These are phyloP conservation scores for Prunella strophiata DNA, from an alignment of 2,797 vertebrate genomes.

Conservation along the genomic window DNA sequence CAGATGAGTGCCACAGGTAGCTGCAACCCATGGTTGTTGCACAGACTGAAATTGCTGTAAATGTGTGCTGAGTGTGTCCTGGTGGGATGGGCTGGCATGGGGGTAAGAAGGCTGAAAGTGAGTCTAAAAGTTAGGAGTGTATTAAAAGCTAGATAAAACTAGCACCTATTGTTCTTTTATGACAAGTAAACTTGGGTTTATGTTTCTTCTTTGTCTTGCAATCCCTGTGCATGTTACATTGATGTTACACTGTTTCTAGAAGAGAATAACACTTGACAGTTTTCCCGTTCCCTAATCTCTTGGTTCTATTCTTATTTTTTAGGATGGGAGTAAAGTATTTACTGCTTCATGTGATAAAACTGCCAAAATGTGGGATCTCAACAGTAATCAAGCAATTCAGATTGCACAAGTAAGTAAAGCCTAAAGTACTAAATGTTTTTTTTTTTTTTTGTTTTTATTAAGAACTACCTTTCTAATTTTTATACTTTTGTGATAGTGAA, in stretches of 20 bases:
- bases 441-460: not conserved
- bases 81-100: not conserved
- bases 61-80: not conserved
- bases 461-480: not conserved
- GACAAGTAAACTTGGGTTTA: rapidly evolving
- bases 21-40: not conserved
- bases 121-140: not conserved
- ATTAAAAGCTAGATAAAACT: not conserved
- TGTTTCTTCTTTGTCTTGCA: not conserved
- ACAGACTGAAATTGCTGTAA: not conserved
- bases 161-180: not conserved
- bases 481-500: not conserved
- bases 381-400: constrained; percentile 98
- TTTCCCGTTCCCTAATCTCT: not conserved
- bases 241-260: not conserved
- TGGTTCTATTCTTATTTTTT: not conserved
- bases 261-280: not conserved
- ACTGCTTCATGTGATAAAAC: constrained; percentile 99
- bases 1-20: rapidly evolving
- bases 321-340: constrained; percentile 99
- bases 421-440: not conserved
- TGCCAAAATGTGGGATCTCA: constrained; percentile 99
- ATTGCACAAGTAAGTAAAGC: constrained; percentile 94
- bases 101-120: not conserved
- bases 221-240: not conserved